Evolutionary conservation across 2,888 invertebrate genomes (phyloP).

Genomic region (Muscina levida): DNA sequence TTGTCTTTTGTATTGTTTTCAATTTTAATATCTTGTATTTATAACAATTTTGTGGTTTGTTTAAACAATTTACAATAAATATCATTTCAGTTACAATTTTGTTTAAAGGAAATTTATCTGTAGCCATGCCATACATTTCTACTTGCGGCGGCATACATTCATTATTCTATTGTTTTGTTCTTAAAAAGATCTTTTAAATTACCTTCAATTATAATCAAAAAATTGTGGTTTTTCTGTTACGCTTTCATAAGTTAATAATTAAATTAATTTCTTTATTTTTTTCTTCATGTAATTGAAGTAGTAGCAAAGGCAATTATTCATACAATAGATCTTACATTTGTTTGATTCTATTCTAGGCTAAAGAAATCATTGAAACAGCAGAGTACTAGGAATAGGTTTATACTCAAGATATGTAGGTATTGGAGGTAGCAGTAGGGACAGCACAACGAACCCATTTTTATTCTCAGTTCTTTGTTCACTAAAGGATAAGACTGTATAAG

Average conservation of each 20-base stretch:
- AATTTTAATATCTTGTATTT: constrained; percentile 43
- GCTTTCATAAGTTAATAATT: constrained; percentile 25
- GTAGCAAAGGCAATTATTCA: no score
- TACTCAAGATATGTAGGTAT: no score
- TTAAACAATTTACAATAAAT: constrained; percentile 57
- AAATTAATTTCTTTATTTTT: no score
- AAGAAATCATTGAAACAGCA: no score
- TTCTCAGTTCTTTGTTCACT: no score
- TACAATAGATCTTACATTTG: no score
- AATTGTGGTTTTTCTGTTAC: constrained; percentile 21
- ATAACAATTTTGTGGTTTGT: constrained; percentile 57
- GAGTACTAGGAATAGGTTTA: no score
- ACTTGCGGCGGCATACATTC: neutral
- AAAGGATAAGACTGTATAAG: no score
- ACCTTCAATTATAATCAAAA: neutral
- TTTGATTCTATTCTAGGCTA: no score
- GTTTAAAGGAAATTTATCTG: neutral
- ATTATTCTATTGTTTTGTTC: neutral
- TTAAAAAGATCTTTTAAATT: neutral
- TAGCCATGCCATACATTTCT: neutral
- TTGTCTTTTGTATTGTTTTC: constrained; percentile 49
- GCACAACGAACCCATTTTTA: no score
- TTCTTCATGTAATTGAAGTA: no score
- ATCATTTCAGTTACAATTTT: neutral
- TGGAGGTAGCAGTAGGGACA: no score